Evolutionary conservation across 2,113 vertebrate genomes (phyloP).

Genomic region (Ramphastos sulfuratus): DNA sequence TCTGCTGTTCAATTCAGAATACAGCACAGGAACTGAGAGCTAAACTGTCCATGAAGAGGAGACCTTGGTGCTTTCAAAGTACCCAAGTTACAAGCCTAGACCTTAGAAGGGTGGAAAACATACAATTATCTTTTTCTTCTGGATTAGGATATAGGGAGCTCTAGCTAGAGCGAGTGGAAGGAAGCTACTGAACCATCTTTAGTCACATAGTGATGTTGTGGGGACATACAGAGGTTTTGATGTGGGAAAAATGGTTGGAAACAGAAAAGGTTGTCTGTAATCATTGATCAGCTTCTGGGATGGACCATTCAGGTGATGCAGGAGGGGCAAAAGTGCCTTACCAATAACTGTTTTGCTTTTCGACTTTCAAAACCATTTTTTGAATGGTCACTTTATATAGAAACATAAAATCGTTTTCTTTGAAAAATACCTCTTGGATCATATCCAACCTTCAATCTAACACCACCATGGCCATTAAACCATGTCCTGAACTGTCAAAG

Average conservation of each 20-base stretch:
- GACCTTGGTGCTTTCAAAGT: not conserved
- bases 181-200: not conserved
- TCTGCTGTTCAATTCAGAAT: not conserved
- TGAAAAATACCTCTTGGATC: too few species aligned
- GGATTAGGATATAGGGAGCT: not conserved
- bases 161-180: not conserved
- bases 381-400: not conserved
- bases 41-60: not conserved
- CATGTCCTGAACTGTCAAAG: too few species aligned
- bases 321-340: not conserved
- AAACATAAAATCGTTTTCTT: too few species aligned
- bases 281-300: not conserved
- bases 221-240: not conserved
- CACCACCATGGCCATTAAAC: too few species aligned
- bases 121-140: constrained; percentile 4
- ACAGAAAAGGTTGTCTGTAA: not conserved
- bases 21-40: not conserved
- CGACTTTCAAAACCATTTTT: not conserved
- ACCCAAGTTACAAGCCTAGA: not conserved
- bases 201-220: not conserved
- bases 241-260: not conserved
- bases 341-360: not conserved
- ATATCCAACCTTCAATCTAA: too few species aligned
- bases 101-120: not conserved
- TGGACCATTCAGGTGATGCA: not conserved